Conservation (phyloP, 2,113 vertebrate genomes). For the Gadus chalcogrammus region DNA sequence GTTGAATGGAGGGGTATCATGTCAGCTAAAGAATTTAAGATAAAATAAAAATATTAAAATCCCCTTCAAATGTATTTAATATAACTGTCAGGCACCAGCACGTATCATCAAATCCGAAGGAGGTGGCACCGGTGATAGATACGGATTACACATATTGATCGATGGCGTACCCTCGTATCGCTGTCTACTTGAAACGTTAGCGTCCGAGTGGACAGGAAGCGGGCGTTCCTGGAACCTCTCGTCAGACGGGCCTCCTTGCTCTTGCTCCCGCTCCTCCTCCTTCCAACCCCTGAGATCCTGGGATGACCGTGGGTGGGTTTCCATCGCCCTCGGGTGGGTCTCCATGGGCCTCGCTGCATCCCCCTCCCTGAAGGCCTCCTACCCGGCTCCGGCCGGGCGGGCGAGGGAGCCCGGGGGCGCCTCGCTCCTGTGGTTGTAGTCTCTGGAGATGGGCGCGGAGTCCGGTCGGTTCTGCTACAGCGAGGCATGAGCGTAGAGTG, state of each 20-base stretch:
- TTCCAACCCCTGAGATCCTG: conserved; percentile 29
- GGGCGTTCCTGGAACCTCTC: conserved; percentile 21
- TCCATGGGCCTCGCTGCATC: conserved; percentile 22
- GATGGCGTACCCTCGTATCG: conserved; percentile 42
- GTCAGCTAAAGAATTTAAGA: not conserved
- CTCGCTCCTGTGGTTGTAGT: conserved; percentile 34
- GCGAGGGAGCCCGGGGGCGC: not conserved
- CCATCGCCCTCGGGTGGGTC: conserved; percentile 8
- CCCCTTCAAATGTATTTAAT: not conserved
- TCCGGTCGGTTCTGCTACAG: conserved; percentile 38
- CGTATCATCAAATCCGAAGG: not conserved
- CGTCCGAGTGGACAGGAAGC: conserved; percentile 12
- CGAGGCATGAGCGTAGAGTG: too few relatives aligned
- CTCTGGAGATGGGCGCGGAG: conserved; percentile 22
- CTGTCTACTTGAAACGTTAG: conserved; percentile 24
- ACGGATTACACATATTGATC: not conserved
- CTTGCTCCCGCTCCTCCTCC: conserved; percentile 18
- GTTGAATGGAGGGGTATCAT: too few relatives aligned
- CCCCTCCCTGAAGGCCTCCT: conserved; percentile 30
- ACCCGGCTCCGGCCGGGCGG: not conserved
- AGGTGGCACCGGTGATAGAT: not conserved
- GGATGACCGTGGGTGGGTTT: conserved; percentile 22
- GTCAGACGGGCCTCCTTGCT: conserved; percentile 4
- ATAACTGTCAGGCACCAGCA: not conserved
- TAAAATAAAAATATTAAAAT: not conserved